Evolutionary conservation across 2,113 vertebrate genomes (phyloP).

Genomic region (Halichoerus grypus): DNA sequence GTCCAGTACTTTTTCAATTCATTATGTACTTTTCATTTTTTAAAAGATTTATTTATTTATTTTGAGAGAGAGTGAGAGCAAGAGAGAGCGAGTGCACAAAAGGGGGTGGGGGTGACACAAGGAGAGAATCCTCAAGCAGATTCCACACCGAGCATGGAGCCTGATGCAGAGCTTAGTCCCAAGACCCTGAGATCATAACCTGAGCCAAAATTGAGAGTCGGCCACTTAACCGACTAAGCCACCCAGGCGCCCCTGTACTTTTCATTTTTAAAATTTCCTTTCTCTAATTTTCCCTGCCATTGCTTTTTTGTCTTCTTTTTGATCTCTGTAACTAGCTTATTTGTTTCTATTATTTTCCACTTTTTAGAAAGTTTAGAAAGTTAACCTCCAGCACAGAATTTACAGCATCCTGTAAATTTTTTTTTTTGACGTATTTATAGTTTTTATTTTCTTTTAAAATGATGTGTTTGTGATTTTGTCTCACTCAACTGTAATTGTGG

Average conservation of each 20-base stretch:
- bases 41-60: background rate
- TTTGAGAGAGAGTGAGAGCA: background rate
- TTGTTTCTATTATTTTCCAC: background rate
- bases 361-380: background rate
- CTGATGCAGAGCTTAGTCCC: background rate
- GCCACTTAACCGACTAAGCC: background rate
- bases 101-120: background rate
- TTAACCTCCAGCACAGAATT: background rate
- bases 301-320: background rate
- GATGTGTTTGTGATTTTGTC: background rate
- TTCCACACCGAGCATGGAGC: background rate
- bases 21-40: background rate
- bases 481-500: background rate
- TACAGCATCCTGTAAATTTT: background rate
- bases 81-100: background rate
- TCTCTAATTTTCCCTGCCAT: background rate
- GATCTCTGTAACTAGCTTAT: background rate
- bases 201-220: background rate
- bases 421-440: background rate
- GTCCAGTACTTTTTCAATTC: background rate
- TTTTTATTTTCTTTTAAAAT: constrained; percentile 32
- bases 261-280: background rate
- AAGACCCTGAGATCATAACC: background rate
- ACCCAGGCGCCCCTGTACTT: background rate
- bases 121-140: background rate